phyloP scores from a whole-genome alignment of 1,140 invertebrate species.

The Pogonomyrmex barbatus region DNA sequence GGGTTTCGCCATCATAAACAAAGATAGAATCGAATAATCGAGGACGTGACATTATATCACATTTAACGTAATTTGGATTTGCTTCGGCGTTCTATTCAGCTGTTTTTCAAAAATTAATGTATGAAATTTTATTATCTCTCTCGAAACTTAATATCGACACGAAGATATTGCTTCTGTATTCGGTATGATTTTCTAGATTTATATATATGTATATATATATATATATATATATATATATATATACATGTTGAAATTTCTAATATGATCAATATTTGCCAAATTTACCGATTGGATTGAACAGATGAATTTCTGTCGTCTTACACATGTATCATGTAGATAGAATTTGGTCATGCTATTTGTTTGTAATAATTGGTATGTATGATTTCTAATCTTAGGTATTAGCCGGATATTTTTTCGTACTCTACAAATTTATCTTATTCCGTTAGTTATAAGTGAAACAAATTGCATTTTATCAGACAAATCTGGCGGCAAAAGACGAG shows the following conservation, averaged over 20 bases:
- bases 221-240: neutral
- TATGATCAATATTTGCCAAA: constrained; percentile 3
- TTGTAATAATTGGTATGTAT: neutral
- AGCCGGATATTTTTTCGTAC: neutral
- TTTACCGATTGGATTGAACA: constrained; percentile 8
- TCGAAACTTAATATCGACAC: neutral
- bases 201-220: neutral
- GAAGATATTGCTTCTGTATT: neutral
- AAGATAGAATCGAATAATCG: neutral
- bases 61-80: neutral
- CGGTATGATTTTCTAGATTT: neutral
- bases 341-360: neutral
- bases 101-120: neutral
- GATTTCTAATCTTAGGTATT: neutral
- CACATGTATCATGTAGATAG: neutral
- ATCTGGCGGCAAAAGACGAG: constrained; percentile 22
- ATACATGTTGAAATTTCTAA: neutral
- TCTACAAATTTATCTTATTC: constrained; percentile 10
- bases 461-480: constrained; percentile 14
- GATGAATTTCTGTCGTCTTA: constrained; percentile 9
- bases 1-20: neutral
- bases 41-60: neutral
- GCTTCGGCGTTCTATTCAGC: neutral
- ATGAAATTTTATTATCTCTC: too few species aligned
- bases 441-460: constrained; percentile 24